phyloP scores from a whole-genome alignment of 2,113 vertebrate genomes.

The Aphyosemion australe region DNA sequence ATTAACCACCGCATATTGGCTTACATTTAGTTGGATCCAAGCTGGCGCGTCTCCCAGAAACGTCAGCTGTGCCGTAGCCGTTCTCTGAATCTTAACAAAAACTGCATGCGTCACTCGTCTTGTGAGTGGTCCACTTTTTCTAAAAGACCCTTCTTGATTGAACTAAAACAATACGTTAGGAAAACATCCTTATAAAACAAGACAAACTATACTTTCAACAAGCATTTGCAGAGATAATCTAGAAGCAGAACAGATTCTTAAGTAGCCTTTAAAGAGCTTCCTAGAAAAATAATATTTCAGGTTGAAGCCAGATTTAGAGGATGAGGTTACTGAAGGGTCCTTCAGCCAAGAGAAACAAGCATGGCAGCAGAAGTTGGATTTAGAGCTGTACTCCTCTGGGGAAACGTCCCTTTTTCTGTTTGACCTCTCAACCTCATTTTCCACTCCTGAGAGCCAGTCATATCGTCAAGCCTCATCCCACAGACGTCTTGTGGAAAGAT shows the following conservation, averaged over 20 bases:
- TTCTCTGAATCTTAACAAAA: slow-evolving; percentile 1
- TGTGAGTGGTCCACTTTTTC: background rate
- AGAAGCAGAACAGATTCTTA: background rate
- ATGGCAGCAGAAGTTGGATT: slow-evolving; percentile 69
- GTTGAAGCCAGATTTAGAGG: slow-evolving; percentile 21
- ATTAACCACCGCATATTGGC: slow-evolving; percentile 31
- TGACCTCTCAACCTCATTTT: slow-evolving; percentile 76
- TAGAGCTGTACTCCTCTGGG: slow-evolving; percentile 69
- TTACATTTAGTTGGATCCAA: slow-evolving; percentile 15
- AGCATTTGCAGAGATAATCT: background rate
- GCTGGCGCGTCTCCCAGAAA: slow-evolving; percentile 17
- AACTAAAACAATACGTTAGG: background rate
- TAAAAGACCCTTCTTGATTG: background rate
- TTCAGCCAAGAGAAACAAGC: slow-evolving; percentile 78
- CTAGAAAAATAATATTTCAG: slow-evolving; percentile 13
- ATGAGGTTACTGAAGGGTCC: slow-evolving; percentile 32
- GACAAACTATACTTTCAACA: background rate
- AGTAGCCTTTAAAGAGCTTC: background rate
- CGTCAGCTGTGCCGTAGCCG: slow-evolving; percentile 1
- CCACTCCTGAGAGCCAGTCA: slow-evolving; percentile 74
- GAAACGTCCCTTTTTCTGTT: slow-evolving; percentile 69
- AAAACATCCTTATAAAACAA: background rate
- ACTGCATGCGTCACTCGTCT: background rate
- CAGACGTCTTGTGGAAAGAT: slow-evolving; percentile 42
- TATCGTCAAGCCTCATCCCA: slow-evolving; percentile 60